phyloP scores from a whole-genome alignment of 2,888 invertebrate species.

The Acanthosoma haemorrhoidale region DNA sequence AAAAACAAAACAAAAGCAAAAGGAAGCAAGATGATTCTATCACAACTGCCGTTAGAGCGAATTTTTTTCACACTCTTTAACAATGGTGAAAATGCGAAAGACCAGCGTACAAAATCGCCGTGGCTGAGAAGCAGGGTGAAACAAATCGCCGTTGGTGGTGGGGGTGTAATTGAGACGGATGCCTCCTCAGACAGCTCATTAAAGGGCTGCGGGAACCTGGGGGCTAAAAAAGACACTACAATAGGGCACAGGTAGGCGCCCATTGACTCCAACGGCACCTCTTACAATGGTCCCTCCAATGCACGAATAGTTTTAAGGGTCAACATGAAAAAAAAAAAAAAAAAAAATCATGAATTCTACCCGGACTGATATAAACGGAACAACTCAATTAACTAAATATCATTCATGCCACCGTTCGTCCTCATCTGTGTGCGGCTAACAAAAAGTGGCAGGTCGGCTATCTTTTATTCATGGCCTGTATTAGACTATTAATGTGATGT shows the following conservation, averaged over 20 bases:
- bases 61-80: neutral
- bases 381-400: constrained; percentile 1
- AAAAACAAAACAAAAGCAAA: constrained; percentile 11
- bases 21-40: constrained; percentile 2
- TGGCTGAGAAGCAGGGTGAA: neutral
- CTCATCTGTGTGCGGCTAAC: too few species aligned
- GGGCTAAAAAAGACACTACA: neutral
- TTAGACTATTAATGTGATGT: too few species aligned
- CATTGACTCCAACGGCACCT: too few species aligned
- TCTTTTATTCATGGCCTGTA: too few species aligned
- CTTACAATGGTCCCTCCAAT: neutral
- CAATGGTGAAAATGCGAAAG: neutral
- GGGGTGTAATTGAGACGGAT: constrained; percentile 11
- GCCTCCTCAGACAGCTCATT: constrained; percentile 1
- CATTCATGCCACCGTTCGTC: too few species aligned
- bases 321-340: too few species aligned
- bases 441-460: too few species aligned
- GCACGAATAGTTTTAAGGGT: neutral
- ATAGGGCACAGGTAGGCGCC: neutral
- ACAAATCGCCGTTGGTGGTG: constrained; percentile 3
- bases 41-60: neutral
- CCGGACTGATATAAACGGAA: neutral
- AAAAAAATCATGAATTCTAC: constrained; percentile 1
- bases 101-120: neutral
- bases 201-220: neutral